phyloP scores from a whole-genome alignment of 2,888 invertebrate species.

The Sarcophaga variegata region DNA sequence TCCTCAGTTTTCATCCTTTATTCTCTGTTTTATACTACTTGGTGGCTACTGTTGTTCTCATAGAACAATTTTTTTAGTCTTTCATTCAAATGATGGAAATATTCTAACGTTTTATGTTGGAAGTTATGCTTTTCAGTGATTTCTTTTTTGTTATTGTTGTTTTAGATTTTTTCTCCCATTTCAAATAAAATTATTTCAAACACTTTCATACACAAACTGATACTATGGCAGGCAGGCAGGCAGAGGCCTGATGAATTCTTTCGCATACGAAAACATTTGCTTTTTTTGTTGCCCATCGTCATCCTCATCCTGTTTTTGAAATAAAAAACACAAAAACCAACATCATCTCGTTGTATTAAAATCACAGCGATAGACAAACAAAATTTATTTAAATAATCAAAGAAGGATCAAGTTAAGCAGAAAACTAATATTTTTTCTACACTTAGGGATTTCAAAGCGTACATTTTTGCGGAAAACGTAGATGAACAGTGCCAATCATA shows the following conservation, averaged over 20 bases:
- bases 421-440: not conserved
- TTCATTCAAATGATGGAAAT: not conserved
- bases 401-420: not conserved
- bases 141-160: conserved; percentile 19
- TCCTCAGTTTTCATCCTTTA: not conserved
- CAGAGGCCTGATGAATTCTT: not conserved
- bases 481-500: too few species aligned
- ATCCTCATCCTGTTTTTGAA: not conserved
- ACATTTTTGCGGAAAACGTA: too few species aligned
- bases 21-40: too few species aligned
- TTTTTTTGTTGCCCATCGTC: not conserved
- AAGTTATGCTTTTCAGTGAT: conserved; percentile 48
- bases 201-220: not conserved
- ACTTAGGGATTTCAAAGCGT: too few species aligned
- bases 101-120: conserved; percentile 39
- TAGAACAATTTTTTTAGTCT: not conserved
- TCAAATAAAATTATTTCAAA: conserved; percentile 11
- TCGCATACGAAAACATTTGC: not conserved
- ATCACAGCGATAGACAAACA: not conserved
- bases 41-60: not conserved
- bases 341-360: not conserved
- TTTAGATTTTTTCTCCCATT: not conserved
- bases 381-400: conserved; percentile 16
- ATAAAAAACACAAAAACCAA: not conserved
- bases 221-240: not conserved